Evolutionary conservation across 1,140 invertebrate genomes (phyloP).

Genomic region (Brachionus koreanus): DNA sequence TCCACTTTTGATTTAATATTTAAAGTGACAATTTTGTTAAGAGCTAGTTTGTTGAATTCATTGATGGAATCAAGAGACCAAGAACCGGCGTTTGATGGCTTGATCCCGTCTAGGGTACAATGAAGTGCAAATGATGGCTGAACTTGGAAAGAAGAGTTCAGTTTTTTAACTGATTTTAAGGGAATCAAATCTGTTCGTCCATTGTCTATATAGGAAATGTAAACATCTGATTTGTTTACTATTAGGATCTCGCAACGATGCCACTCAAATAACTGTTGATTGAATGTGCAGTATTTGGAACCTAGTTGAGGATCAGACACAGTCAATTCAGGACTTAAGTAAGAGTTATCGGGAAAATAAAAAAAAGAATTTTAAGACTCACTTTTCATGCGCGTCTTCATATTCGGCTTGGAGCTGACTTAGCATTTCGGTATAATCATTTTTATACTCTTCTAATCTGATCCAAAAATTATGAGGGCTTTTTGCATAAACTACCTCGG

Average conservation of each 20-base stretch:
- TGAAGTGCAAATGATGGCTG: slow-evolving; percentile 2
- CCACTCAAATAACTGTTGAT: slow-evolving; percentile 29
- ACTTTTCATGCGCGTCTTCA: not conserved
- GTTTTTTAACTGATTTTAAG: slow-evolving; percentile 7
- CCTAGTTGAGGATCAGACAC: not conserved
- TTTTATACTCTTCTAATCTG: slow-evolving; percentile 29
- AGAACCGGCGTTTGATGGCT: not conserved
- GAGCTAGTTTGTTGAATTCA: not conserved
- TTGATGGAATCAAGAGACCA: not conserved
- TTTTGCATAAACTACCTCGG: not conserved
- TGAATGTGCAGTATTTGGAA: not conserved
- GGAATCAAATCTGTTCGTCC: slow-evolving; percentile 11
- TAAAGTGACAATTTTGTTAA: not conserved
- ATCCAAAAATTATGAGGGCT: slow-evolving; percentile 29
- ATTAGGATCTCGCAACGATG: slow-evolving; percentile 1
- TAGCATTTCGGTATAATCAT: slow-evolving; percentile 18
- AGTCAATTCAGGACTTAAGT: not conserved
- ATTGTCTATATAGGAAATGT: not conserved
- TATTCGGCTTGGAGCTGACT: not conserved
- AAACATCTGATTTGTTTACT: not conserved
- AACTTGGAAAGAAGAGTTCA: not conserved
- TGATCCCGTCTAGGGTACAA: not conserved
- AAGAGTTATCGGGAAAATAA: not conserved
- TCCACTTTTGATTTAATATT: slow-evolving; percentile 7
- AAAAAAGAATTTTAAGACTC: not conserved